These are phyloP conservation scores for Drosophila hamatofila DNA, from an alignment of 2,888 invertebrate species.

Conservation along the genomic window DNA sequence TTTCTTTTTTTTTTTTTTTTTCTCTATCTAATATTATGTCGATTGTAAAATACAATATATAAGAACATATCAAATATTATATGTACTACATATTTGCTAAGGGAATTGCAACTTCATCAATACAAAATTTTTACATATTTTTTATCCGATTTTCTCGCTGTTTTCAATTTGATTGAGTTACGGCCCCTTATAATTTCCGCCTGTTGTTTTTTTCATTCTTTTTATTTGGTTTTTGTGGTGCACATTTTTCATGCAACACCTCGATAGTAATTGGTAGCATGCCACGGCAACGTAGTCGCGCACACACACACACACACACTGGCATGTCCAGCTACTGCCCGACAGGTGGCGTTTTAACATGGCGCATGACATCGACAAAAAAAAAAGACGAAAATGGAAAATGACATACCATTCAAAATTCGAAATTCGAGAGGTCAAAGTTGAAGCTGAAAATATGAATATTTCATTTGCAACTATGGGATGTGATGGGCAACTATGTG, in stretches of 20 bases:
- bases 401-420: constrained; percentile 9
- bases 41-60: too few relatives aligned
- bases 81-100: not conserved
- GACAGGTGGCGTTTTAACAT: constrained; percentile 40
- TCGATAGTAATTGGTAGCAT: constrained; percentile 25
- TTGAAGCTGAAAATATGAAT: constrained; percentile 65
- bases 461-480: constrained; percentile 52
- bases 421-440: constrained; percentile 15
- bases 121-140: not conserved
- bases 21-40: too few relatives aligned
- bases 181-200: constrained; percentile 46
- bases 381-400: not conserved
- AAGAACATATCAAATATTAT: not conserved
- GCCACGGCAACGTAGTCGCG: constrained; percentile 7
- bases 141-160: not conserved
- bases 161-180: constrained; percentile 47
- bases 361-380: constrained; percentile 18
- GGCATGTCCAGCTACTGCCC: constrained; percentile 13
- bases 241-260: constrained; percentile 37
- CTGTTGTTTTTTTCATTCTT: constrained; percentile 33
- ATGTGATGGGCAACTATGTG: not conserved
- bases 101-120: constrained; percentile 1
- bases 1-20: too few relatives aligned
- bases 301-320: constrained; percentile 6
- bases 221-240: constrained; percentile 16